A percentile compares a stretch with the other conserved stretches of the same genome.
Conservation (phyloP, 2,888 invertebrate species). For the Amblyteles armatorius region DNA sequence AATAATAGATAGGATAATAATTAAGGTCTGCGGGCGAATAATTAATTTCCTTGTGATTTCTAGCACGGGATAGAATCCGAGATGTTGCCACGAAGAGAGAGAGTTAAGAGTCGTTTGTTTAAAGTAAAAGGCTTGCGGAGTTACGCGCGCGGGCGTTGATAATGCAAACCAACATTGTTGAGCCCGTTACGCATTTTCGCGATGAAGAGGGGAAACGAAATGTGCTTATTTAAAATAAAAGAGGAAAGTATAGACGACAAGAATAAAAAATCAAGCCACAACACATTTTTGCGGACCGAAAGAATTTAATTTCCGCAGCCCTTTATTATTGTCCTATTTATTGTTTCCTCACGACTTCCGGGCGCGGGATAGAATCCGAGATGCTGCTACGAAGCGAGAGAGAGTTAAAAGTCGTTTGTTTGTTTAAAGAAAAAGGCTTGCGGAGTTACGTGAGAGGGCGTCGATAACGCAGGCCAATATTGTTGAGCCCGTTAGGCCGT, state of each 20-base stretch:
- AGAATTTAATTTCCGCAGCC: not conserved
- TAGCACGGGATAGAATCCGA: not conserved
- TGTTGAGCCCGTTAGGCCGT: conserved; percentile 59
- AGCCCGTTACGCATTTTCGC: conserved; percentile 58
- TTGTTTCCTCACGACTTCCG: not conserved
- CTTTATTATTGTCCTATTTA: not conserved
- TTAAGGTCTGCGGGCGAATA: too few species aligned
- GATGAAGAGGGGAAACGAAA: too few species aligned
- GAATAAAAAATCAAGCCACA: too few species aligned
- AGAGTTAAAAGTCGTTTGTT: conserved; percentile 5
- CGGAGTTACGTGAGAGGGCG: conserved; percentile 33
- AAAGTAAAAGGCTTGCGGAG: conserved; percentile 13
- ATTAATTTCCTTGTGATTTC: not conserved
- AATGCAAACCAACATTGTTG: not conserved
- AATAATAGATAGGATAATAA: too few species aligned
- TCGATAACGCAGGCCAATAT: conserved; percentile 30
- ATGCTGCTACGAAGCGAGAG: not conserved
- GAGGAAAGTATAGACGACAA: too few species aligned
- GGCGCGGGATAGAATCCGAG: not conserved
- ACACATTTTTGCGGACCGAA: too few species aligned
- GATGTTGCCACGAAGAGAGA: not conserved
- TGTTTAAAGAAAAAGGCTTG: conserved; percentile 6
- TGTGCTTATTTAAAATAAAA: too few species aligned
- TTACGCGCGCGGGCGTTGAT: conserved; percentile 23
- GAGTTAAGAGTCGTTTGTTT: not conserved